Evolutionary conservation across 2,888 invertebrate genomes (phyloP), one percentile per base, ranked within the genome.

Genomic region (Agrotis puta): DNA sequence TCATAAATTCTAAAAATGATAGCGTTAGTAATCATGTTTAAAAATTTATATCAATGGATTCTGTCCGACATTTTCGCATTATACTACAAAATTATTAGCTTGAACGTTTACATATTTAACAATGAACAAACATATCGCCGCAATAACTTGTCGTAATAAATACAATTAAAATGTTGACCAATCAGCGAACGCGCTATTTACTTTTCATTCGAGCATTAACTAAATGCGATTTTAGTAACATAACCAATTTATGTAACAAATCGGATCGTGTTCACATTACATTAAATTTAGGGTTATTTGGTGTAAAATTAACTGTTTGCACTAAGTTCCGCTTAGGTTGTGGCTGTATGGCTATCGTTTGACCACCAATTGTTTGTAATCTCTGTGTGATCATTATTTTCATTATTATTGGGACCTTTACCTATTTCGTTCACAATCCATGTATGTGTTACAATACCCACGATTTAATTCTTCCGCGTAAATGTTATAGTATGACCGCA

Each of bases 191-290:
- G 3, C 11, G 11, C 3, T 67, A 77, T 80, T 79, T 67, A 67
- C 47, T 69, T 67, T 67, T 58, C 62, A 50, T 63, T 61, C 33
- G n/a, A 62, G 27, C 22, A 71, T 79, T 71, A 76, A 80, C 76
- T 61, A 66, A 81, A 77, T 79, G 63, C 50, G 51, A 80, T 68
- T 77, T 81, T 81, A 77, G 64, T 71, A 57, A 50, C 33, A 69
- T 54, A 66, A 50, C 59, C 39, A 57, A 73, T 77, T 81, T 81
- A 81, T 81, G 64, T 50, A 20, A 77, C 45, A 72, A 77, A 79
- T 72, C 65, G 54, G 51, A 72, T 81, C 11, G 27, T 53, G 53
- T 57, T 61, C 53, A 50, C 81, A 81, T 79, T 73, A 77, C 45
- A 80, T 75, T 64, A 53, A 79, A 79, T 69, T 59, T 66, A 61